Evolutionary conservation across 2,797 vertebrate genomes (phyloP).

Genomic region (Melanotaenia boesemani): DNA sequence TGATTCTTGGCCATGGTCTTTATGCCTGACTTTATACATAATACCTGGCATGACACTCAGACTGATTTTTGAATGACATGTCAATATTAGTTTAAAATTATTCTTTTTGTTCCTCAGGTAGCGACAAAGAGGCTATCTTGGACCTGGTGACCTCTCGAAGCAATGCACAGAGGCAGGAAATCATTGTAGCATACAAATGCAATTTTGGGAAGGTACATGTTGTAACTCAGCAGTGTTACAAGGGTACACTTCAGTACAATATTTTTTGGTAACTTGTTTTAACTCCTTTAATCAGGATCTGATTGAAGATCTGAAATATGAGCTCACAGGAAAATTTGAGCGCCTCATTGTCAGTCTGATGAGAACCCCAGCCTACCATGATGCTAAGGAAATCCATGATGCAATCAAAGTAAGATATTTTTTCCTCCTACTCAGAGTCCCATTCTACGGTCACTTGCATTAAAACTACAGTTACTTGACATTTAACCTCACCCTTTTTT

Average conservation of each 20-base stretch:
- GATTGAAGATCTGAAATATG: conserved; percentile 95
- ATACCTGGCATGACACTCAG: background rate
- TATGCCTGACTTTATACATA: background rate
- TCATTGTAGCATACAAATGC: conserved; percentile 91
- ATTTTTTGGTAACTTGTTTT: background rate
- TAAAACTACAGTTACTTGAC: background rate
- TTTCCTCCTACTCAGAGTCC: background rate
- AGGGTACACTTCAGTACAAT: too few species aligned
- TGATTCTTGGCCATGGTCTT: background rate
- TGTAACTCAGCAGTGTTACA: too few species aligned
- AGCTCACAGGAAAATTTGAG: conserved; percentile 97
- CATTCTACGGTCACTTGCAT: conserved; percentile 2
- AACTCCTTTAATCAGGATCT: conserved; percentile 85
- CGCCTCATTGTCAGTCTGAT: conserved; percentile 94
- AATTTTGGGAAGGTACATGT: conserved; percentile 91
- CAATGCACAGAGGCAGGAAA: conserved; percentile 92
- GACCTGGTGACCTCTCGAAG: conserved; percentile 92
- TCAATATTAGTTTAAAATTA: background rate
- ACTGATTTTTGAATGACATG: background rate
- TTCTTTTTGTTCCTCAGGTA: conserved; percentile 82
- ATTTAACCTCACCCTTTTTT: conserved; percentile 32
- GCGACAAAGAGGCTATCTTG: conserved; percentile 95
- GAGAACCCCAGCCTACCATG: conserved; percentile 89
- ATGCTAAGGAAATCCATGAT: conserved; percentile 97
- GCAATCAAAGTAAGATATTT: conserved; percentile 86